Conservation (phyloP, 2,888 invertebrate genomes). For the Hirtodrosophila alboralis region DNA sequence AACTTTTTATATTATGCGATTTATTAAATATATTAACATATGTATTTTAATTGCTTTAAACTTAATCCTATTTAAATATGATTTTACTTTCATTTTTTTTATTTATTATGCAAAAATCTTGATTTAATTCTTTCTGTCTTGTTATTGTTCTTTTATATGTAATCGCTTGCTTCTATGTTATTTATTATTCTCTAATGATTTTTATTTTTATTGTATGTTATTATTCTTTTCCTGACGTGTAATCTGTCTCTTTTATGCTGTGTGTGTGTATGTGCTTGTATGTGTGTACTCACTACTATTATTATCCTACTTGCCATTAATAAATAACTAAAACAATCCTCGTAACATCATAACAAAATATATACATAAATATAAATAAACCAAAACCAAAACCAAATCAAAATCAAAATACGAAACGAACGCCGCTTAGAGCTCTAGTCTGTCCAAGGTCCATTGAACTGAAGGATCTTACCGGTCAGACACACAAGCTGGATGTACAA, state of each 20-base stretch:
- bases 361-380: conserved; percentile 42
- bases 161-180: conserved; percentile 32
- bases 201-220: conserved; percentile 19
- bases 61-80: no score
- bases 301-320: conserved; percentile 53
- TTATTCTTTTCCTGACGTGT: conserved; percentile 43
- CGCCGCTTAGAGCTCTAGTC: conserved; percentile 84
- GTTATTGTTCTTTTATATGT: conserved; percentile 16
- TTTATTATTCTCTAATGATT: conserved; percentile 46
- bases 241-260: conserved; percentile 68
- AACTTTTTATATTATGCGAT: neutral
- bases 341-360: conserved; percentile 50
- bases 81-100: neutral
- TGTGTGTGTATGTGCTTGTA: conserved; percentile 66
- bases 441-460: conserved; percentile 85
- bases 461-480: conserved; percentile 85
- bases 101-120: no score
- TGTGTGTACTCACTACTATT: conserved; percentile 75
- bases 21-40: no score
- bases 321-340: conserved; percentile 49
- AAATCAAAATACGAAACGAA: conserved; percentile 66
- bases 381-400: conserved; percentile 41
- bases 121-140: no score
- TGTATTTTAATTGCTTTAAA: conserved; percentile 2
- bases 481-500: conserved; percentile 89